These are phyloP conservation scores for Gephyroberyx darwinii DNA, from an alignment of 2,797 vertebrate genomes.

Conservation along the genomic window DNA sequence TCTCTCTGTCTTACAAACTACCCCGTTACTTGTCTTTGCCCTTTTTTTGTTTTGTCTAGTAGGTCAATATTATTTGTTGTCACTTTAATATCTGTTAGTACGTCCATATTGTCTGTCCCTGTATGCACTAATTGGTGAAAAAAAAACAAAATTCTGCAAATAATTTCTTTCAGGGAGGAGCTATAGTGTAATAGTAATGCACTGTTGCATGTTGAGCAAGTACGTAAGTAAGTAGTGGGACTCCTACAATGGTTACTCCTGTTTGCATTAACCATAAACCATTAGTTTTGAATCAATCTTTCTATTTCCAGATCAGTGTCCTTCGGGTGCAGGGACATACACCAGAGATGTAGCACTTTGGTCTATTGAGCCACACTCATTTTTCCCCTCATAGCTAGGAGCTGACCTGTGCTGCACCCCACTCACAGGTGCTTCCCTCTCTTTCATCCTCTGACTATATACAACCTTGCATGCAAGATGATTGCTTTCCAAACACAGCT, in stretches of 20 bases:
- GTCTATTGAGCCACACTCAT: not conserved
- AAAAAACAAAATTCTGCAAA: conserved; percentile 16
- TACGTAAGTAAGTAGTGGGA: not conserved
- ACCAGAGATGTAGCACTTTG: conserved; percentile 10
- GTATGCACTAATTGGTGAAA: no score
- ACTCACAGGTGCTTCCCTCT: conserved; percentile 15
- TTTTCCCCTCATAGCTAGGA: not conserved
- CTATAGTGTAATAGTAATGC: not conserved
- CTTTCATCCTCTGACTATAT: conserved; percentile 39
- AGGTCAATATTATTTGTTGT: no score
- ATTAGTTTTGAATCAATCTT: not conserved
- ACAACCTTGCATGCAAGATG: conserved; percentile 38
- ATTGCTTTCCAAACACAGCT: conserved; percentile 60
- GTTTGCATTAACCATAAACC: no score
- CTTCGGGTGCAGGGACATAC: conserved; percentile 19
- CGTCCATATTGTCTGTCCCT: no score
- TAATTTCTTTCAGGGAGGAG: not conserved
- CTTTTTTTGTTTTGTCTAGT: no score
- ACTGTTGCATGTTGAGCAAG: not conserved
- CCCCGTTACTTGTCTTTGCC: no score
- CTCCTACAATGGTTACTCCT: not conserved
- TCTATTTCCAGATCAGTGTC: not conserved
- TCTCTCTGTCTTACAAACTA: no score
- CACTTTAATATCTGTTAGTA: no score
- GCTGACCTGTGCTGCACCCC: conserved; percentile 1